phyloP scores from a whole-genome alignment of 2,888 invertebrate species.

The Peribatodes rhomboidaria region DNA sequence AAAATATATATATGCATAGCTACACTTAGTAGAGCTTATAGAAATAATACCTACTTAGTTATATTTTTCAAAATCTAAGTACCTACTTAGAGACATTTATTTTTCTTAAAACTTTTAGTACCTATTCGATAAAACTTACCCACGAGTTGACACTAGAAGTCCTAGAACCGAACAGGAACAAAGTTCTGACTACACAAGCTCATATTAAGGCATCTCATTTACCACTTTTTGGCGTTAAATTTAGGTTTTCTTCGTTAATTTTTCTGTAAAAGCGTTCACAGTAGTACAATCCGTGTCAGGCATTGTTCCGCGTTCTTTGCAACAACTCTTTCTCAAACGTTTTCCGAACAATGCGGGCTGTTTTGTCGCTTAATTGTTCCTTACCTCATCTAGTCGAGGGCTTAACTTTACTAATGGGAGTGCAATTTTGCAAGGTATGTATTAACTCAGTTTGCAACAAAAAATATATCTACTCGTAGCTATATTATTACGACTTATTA shows the following conservation, averaged over 20 bases:
- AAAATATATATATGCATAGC: too few relatives aligned
- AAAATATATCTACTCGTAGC: background rate
- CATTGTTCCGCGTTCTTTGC: constrained; percentile 43
- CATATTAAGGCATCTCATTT: background rate
- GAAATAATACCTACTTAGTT: too few relatives aligned
- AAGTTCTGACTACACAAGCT: too few relatives aligned
- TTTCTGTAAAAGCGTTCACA: constrained; percentile 18
- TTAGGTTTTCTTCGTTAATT: constrained; percentile 24
- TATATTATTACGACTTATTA: background rate
- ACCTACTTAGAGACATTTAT: too few relatives aligned
- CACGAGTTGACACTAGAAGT: too few relatives aligned
- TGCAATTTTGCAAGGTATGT: constrained; percentile 24
- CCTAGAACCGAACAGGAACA: too few relatives aligned
- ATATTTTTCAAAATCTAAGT: too few relatives aligned
- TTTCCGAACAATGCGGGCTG: constrained; percentile 69
- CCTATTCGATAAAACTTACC: too few relatives aligned
- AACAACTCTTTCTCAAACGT: constrained; percentile 74
- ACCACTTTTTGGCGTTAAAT: background rate
- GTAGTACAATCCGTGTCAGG: constrained; percentile 23
- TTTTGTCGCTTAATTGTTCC: constrained; percentile 73
- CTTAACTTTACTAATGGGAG: constrained; percentile 55
- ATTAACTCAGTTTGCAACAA: background rate
- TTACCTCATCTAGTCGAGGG: constrained; percentile 69
- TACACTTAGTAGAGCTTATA: too few relatives aligned
- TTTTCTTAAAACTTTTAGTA: too few relatives aligned